Evolutionary conservation across 2,797 vertebrate species (phyloP).

Genomic region (Eurystomus glaucurus): DNA sequence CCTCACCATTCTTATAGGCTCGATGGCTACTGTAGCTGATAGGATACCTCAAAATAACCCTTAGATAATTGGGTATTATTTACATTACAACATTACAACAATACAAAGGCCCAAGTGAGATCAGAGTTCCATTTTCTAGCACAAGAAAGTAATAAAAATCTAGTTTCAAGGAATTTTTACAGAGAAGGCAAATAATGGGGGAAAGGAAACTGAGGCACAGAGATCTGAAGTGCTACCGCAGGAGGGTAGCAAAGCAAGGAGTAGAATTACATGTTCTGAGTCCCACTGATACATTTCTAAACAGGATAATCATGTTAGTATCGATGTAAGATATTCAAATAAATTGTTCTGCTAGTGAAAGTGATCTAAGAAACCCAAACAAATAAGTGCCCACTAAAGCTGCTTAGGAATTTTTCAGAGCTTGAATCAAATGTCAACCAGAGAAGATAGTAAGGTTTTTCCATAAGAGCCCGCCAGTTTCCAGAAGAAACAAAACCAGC

Average conservation of each 20-base stretch:
- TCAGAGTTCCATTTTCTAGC: neutral
- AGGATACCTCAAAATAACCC: neutral
- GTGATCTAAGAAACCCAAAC: neutral
- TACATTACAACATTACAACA: neutral
- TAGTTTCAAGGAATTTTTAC: neutral
- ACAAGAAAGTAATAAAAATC: neutral
- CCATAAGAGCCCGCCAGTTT: neutral
- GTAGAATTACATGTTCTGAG: neutral
- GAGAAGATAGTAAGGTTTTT: neutral
- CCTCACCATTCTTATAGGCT: neutral
- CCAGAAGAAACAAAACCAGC: fast-evolving
- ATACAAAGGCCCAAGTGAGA: neutral
- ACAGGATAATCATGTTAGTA: neutral
- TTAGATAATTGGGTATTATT: neutral
- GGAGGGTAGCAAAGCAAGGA: neutral
- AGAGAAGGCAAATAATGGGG: neutral
- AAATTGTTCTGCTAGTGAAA: neutral
- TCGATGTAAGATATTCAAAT: neutral
- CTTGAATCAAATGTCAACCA: neutral
- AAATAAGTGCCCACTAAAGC: neutral
- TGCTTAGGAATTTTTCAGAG: neutral
- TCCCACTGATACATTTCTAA: neutral
- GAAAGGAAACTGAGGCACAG: neutral
- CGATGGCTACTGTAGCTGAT: neutral
- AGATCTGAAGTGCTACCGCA: neutral